Percentiles rank a stretch among this genome's conserved stretches.
Conservation (phyloP, 2,113 vertebrate species). For the Tetrao urogallus region DNA sequence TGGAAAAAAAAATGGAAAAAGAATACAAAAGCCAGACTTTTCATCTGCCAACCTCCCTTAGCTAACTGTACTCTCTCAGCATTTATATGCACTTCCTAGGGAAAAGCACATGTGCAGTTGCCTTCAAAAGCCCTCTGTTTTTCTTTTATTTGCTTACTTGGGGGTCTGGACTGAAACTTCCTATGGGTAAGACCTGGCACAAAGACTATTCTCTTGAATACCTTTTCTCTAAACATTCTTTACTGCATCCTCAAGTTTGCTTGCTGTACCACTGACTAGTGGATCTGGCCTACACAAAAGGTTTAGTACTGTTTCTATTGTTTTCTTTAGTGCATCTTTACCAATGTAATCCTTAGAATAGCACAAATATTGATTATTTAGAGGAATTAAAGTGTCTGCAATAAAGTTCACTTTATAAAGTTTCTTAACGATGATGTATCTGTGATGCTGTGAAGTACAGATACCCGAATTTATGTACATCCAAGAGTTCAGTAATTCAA, state of each 20-base stretch:
- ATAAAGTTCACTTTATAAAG: neutral
- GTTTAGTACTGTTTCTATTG: neutral
- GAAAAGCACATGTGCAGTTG: neutral
- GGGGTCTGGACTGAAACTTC: neutral
- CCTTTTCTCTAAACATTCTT: neutral
- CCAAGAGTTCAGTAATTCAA: neutral
- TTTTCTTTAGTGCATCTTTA: neutral
- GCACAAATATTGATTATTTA: neutral
- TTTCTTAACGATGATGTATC: neutral
- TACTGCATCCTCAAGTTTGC: conserved; percentile 7
- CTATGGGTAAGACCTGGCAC: neutral
- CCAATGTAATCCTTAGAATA: neutral
- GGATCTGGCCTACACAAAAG: neutral
- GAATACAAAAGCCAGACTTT: neutral
- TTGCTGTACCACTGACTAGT: neutral
- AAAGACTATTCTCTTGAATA: neutral
- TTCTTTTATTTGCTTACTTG: neutral
- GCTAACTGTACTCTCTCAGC: neutral
- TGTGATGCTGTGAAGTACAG: neutral
- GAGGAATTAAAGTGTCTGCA: neutral
- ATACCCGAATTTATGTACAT: neutral
- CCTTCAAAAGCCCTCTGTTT: neutral
- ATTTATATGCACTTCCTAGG: neutral
- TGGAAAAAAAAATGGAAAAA: neutral
- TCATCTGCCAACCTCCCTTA: neutral